These are phyloP conservation scores for Acanthurus lineatus DNA, from an alignment of 2,797 vertebrate species.

Conservation along the genomic window DNA sequence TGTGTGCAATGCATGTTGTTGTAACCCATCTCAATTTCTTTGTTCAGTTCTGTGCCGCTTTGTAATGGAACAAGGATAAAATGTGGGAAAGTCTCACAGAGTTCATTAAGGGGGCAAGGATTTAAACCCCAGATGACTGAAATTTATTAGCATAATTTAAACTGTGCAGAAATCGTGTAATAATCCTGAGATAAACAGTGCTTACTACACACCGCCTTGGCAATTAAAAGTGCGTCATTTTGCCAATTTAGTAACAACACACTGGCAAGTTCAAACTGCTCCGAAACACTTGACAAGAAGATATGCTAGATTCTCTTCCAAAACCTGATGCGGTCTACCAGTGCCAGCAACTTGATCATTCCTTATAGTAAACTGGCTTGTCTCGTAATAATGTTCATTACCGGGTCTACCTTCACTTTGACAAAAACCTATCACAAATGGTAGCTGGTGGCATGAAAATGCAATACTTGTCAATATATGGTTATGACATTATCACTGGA, in stretches of 20 bases:
- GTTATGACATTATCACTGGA: not conserved
- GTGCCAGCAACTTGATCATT: not conserved
- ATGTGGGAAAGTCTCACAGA: conserved; percentile 60
- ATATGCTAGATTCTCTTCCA: not conserved
- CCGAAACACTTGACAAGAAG: not conserved
- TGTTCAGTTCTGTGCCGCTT: conserved; percentile 59
- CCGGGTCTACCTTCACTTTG: not conserved
- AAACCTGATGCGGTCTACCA: not conserved
- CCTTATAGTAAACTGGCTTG: no score
- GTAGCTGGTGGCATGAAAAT: conserved; percentile 7
- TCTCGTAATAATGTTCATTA: not conserved
- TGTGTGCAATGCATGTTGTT: conserved; percentile 75
- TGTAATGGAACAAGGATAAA: conserved; percentile 55
- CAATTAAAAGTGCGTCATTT: conserved; percentile 20
- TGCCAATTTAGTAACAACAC: conserved; percentile 22
- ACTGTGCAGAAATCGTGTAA: conserved; percentile 17
- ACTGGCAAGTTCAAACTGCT: conserved; percentile 26
- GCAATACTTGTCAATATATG: not conserved
- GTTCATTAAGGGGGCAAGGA: conserved; percentile 45
- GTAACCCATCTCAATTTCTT: conserved; percentile 72
- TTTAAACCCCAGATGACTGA: conserved; percentile 26
- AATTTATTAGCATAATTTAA: conserved; percentile 33
- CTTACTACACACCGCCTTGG: conserved; percentile 14
- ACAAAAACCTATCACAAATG: conserved; percentile 8
- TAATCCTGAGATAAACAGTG: conserved; percentile 27